phyloP scores from a whole-genome alignment of 2,888 invertebrate species.

The Entomobrya proxima region DNA sequence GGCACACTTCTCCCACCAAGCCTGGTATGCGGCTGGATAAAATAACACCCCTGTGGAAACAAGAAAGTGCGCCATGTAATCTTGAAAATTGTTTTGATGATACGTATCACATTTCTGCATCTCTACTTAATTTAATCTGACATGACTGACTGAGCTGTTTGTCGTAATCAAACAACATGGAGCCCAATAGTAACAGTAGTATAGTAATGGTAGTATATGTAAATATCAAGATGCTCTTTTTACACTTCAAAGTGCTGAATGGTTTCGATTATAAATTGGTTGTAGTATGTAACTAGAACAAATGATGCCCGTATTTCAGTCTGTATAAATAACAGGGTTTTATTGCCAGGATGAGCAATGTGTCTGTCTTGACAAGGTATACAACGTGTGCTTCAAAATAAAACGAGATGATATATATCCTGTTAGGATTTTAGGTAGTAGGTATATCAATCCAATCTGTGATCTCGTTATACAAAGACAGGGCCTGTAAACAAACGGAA shows the following conservation, averaged over 20 bases:
- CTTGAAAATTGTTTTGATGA: conserved; percentile 7
- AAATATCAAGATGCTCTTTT: too few relatives aligned
- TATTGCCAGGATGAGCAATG: not conserved
- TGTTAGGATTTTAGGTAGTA: not conserved
- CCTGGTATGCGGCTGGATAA: not conserved
- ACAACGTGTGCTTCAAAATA: not conserved
- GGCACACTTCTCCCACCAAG: not conserved
- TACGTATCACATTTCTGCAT: conserved; percentile 2
- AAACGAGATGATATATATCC: not conserved
- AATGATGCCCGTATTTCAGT: not conserved
- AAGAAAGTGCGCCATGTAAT: conserved; percentile 6
- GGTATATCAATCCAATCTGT: not conserved
- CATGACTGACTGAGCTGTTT: not conserved
- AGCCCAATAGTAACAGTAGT: too few relatives aligned
- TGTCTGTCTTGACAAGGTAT: not conserved
- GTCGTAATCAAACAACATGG: not conserved
- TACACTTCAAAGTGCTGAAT: too few relatives aligned
- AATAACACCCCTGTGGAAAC: not conserved
- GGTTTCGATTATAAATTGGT: too few relatives aligned
- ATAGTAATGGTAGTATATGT: too few relatives aligned
- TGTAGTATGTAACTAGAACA: not conserved
- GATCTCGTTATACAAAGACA: conserved; percentile 1
- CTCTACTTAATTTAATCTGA: conserved; percentile 21
- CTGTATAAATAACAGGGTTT: not conserved
- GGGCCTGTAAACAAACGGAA: not conserved